phyloP scores from a whole-genome alignment of 2,797 vertebrate genomes.

The Ctenosaura bakeri region DNA sequence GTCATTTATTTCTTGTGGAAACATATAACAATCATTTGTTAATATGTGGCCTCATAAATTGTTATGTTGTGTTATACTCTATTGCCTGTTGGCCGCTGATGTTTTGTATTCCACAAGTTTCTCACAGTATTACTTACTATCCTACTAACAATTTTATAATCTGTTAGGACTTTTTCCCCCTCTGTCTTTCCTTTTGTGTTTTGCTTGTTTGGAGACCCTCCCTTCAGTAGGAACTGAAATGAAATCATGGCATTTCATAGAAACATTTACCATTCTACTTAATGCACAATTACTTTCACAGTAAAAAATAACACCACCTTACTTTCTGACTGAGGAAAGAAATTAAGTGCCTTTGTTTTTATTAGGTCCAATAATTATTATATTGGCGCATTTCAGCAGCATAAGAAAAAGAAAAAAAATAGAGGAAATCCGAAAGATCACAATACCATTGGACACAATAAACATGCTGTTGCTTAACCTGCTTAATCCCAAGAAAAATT shows the following conservation, averaged over 20 bases:
- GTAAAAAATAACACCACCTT: constrained; percentile 31
- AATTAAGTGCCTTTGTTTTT: background rate
- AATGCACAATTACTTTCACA: background rate
- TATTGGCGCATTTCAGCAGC: background rate
- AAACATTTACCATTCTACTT: background rate
- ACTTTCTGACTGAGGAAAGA: constrained; percentile 22
- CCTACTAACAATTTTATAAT: no score
- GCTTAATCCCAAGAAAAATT: constrained; percentile 56
- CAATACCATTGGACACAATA: constrained; percentile 24
- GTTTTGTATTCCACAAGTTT: no score
- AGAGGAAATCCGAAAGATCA: constrained; percentile 3
- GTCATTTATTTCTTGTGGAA: no score
- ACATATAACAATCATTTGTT: no score
- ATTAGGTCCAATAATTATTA: constrained; percentile 14
- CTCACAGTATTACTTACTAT: no score
- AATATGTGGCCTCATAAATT: no score
- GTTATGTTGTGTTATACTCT: no score
- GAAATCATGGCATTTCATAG: background rate
- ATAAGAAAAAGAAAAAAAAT: constrained; percentile 18
- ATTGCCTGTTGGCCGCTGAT: no score
- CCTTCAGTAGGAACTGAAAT: background rate
- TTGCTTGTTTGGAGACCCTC: no score
- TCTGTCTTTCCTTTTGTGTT: no score
- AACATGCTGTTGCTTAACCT: constrained; percentile 48
- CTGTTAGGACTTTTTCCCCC: no score